Base-by-base conservation (phyloP, 2,113 vertebrate species). In the Apus apus region DNA sequence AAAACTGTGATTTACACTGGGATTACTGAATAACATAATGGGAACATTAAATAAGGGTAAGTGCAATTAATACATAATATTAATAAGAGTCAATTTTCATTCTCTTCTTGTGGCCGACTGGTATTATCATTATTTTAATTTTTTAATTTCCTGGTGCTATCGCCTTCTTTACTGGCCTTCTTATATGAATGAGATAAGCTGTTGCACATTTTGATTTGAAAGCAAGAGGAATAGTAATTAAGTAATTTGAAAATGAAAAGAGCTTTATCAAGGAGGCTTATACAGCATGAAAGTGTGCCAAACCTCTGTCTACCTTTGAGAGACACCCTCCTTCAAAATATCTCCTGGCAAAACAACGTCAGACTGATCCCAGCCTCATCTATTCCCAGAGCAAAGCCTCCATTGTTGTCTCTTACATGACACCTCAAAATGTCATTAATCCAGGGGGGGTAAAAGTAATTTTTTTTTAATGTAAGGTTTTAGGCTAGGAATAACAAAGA, bases 81-180 rank as follows among this genome's bases (percentile, higher is more conserved):
- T 25, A 84, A 23, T 84, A 94, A 94, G 65, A 93, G 85, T 94
- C 94, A 96, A 95, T 96, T 96, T 96, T 93, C 50, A 60, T 90
- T 81, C 79, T 81, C 50, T 92, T 95, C 79, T 86, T 78, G 45
- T 71, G 65, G 48, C 43, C 0, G 1, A 38, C 56, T 84, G 34
- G 15, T 48, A 53, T 81, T 93, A 91, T 95, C 75, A 85, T 67
- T 94, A 93, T 95, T 95, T 96, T 94, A 86, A 86, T 96, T 92
- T 95, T 97, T 96, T 96, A 96, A 94, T 96, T 96, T 96, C 97
- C 96, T 96, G 93, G 72, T 83, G 61, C 67, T 97, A 97, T 84
- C 8, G 0, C 53, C 27, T 72, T 75, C 72, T 92, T 95, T 94
- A 93, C 76, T 30, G 58, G 13, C 54, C 32, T 85, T 94, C 86